A percentile compares a stretch with the other conserved stretches of the same genome.
phyloP scores from a whole-genome alignment of 1,140 invertebrate genomes.

The Andrena cerasifolii region DNA sequence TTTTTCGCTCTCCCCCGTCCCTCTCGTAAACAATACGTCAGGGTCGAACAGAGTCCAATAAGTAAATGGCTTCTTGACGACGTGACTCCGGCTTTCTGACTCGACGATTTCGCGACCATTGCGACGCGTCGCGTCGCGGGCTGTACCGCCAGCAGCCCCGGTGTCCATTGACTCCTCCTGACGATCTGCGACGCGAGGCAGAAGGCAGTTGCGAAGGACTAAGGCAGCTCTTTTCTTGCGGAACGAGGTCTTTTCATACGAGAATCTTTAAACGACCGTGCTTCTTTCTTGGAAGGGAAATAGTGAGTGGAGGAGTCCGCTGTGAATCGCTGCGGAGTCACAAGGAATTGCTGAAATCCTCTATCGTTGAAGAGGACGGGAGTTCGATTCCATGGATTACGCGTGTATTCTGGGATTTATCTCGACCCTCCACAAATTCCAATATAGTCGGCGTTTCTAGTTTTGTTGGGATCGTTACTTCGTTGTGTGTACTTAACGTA shows the following conservation, averaged over 20 bases:
- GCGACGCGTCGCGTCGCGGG: background rate
- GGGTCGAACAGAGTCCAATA: constrained; percentile 43
- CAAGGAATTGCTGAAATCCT: constrained; percentile 7
- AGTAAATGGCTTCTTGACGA: constrained; percentile 37
- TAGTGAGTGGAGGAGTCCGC: too few species aligned
- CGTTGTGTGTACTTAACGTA: background rate
- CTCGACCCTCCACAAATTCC: background rate
- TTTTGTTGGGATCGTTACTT: background rate
- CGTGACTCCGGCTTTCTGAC: background rate
- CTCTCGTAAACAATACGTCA: constrained; percentile 32
- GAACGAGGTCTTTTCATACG: too few species aligned
- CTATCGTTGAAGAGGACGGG: background rate
- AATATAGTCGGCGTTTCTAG: background rate
- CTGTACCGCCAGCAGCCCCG: background rate
- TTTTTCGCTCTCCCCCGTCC: background rate
- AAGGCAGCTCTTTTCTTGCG: too few species aligned
- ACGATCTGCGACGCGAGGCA: too few species aligned
- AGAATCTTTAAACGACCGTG: too few species aligned
- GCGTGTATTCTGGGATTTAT: too few species aligned
- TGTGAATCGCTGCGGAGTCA: background rate
- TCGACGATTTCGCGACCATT: constrained; percentile 12
- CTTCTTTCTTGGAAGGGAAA: too few species aligned
- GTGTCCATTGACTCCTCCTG: constrained; percentile 2
- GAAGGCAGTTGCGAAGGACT: too few species aligned
- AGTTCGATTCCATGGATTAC: background rate